A percentile compares a stretch with the other conserved stretches of the same genome.
phyloP scores from a whole-genome alignment of 2,797 vertebrate species.

The Molossus alvarezi region DNA sequence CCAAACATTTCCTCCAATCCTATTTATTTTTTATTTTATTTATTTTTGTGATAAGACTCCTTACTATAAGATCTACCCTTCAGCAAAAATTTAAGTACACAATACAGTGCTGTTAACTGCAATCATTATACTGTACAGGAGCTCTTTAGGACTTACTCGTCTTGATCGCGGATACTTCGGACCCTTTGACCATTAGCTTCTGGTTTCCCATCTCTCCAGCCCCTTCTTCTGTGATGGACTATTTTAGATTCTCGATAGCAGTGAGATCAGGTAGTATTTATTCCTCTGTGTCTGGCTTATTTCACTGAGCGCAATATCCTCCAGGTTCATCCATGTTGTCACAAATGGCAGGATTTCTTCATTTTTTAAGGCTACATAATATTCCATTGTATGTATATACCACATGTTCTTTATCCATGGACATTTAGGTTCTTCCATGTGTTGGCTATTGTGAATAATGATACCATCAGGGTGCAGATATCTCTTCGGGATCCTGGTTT shows the following conservation, averaged over 20 bases:
- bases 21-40: not conserved
- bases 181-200: not conserved
- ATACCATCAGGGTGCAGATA: accelerated
- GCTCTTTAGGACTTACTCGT: not conserved
- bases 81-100: not conserved
- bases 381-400: no score
- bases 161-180: not conserved
- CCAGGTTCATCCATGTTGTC: not conserved
- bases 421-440: not conserved
- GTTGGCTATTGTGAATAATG: not conserved
- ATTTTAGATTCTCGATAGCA: not conserved
- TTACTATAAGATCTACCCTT: not conserved
- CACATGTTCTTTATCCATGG: not conserved
- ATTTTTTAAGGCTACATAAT: not conserved
- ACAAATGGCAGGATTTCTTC: not conserved
- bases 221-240: not conserved
- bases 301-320: not conserved
- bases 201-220: not conserved
- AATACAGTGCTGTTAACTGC: accelerated
- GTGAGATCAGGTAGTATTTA: not conserved
- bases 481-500: not conserved
- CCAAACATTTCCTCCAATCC: not conserved
- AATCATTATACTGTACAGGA: no score
- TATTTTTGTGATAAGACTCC: not conserved
- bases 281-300: not conserved